Percentiles rank a stretch among this genome's conserved stretches.
phyloP scores from a whole-genome alignment of 2,797 vertebrate species.

The Simalia tracyae region DNA sequence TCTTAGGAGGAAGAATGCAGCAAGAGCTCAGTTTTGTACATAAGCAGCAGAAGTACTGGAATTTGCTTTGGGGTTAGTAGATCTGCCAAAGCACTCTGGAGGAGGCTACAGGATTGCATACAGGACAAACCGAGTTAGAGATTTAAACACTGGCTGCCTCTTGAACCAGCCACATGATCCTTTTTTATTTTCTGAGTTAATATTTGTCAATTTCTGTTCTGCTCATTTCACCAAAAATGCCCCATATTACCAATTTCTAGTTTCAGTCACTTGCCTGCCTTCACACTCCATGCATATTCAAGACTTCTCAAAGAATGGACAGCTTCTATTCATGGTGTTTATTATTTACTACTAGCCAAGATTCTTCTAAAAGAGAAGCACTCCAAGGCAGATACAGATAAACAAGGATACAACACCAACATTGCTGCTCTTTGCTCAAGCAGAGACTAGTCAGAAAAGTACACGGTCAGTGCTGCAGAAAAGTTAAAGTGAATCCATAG shows the following conservation, averaged over 20 bases:
- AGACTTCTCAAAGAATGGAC: not conserved
- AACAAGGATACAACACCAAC: not conserved
- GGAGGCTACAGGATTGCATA: not conserved
- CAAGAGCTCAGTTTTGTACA: not conserved
- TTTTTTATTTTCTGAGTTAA: slow-evolving; percentile 22
- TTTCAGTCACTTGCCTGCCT: not conserved
- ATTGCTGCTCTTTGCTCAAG: not conserved
- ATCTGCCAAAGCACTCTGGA: slow-evolving; percentile 2
- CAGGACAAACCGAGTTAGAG: not conserved
- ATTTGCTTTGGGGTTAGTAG: not conserved
- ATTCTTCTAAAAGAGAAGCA: not conserved
- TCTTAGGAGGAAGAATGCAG: not conserved
- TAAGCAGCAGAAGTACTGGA: fast-evolving
- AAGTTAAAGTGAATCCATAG: not conserved
- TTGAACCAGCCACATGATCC: slow-evolving; percentile 19
- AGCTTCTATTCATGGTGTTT: not conserved
- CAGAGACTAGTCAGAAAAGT: not conserved
- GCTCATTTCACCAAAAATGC: slow-evolving; percentile 15
- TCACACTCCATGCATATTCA: not conserved
- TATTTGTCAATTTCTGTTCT: slow-evolving; percentile 24
- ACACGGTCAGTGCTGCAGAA: not conserved
- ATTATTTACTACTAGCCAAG: not conserved
- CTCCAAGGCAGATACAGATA: not conserved
- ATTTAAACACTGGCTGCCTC: slow-evolving; percentile 8
- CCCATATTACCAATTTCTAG: not conserved